Conservation (phyloP, 2,113 vertebrate species). For the Microcebus jonahi region DNA sequence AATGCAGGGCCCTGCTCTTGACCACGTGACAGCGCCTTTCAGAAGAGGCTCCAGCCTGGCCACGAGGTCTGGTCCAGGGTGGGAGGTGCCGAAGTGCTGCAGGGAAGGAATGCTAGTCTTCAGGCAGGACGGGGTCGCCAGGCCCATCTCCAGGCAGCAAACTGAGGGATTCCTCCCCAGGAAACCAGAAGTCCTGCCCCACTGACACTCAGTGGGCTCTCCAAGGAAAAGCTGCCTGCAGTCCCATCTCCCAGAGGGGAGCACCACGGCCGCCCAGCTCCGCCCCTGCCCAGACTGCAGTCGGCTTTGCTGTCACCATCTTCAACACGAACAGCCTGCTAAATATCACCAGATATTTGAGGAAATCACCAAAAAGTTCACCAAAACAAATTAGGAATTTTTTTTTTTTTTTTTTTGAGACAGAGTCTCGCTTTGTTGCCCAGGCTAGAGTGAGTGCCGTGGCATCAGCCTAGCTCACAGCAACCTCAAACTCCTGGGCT, state of each 20-base stretch:
- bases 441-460: too few species aligned
- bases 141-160: neutral
- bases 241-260: neutral
- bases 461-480: too few species aligned
- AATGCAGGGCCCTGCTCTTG: neutral
- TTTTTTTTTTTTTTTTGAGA: too few species aligned
- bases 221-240: neutral
- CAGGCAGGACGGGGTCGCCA: neutral
- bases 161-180: neutral
- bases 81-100: rapidly evolving
- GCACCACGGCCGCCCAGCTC: neutral
- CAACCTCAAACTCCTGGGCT: too few species aligned
- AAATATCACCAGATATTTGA: neutral
- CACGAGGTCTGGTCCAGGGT: neutral
- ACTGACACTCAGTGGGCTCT: neutral
- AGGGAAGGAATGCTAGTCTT: neutral
- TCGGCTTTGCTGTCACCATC: rapidly evolving
- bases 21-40: neutral
- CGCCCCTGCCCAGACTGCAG: rapidly evolving
- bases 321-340: neutral
- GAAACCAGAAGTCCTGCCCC: neutral
- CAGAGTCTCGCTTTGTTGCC: too few species aligned
- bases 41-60: neutral
- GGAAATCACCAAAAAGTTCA: neutral
- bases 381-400: constrained; percentile 1